phyloP scores from a whole-genome alignment of 2,113 vertebrate species.

The Neolamprologus brichardi region DNA sequence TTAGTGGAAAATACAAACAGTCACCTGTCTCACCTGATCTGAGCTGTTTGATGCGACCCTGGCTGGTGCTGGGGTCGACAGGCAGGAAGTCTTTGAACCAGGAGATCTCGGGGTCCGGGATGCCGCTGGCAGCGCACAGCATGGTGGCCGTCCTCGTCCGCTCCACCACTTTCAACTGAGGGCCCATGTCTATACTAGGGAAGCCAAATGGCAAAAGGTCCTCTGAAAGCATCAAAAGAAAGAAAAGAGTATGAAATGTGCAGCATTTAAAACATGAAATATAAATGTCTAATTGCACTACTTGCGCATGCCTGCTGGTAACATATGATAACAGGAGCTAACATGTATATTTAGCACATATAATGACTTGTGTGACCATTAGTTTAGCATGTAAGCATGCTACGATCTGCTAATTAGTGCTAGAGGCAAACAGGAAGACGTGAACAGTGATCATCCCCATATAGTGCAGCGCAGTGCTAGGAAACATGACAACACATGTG shows the following conservation, averaged over 20 bases:
- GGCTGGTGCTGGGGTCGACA: conserved; percentile 84
- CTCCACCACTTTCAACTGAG: conserved; percentile 97
- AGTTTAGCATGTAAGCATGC: not conserved
- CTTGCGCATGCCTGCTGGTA: not conserved
- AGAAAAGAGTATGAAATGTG: not conserved
- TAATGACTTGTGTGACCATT: not conserved
- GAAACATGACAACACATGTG: not conserved
- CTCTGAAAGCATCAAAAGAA: conserved; percentile 71
- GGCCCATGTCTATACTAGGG: conserved; percentile 98
- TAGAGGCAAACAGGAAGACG: not conserved
- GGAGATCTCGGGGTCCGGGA: conserved; percentile 95
- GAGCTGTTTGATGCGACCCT: conserved; percentile 92
- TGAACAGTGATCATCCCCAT: not conserved
- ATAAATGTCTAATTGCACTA: not conserved
- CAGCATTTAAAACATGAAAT: not conserved
- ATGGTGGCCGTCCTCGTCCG: conserved; percentile 91
- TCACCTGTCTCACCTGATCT: conserved; percentile 79
- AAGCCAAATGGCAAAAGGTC: conserved; percentile 91
- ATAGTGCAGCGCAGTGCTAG: not conserved
- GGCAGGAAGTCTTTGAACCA: conserved; percentile 99
- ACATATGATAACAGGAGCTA: not conserved
- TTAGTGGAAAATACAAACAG: not conserved
- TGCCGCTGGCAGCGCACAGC: conserved; percentile 94
- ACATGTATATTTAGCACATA: not conserved
- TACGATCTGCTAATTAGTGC: not conserved